A percentile compares a stretch with the other conserved stretches of the same genome.
Evolutionary conservation across 2,113 vertebrate species (phyloP).

Genomic region (Thalassoma bifasciatum): DNA sequence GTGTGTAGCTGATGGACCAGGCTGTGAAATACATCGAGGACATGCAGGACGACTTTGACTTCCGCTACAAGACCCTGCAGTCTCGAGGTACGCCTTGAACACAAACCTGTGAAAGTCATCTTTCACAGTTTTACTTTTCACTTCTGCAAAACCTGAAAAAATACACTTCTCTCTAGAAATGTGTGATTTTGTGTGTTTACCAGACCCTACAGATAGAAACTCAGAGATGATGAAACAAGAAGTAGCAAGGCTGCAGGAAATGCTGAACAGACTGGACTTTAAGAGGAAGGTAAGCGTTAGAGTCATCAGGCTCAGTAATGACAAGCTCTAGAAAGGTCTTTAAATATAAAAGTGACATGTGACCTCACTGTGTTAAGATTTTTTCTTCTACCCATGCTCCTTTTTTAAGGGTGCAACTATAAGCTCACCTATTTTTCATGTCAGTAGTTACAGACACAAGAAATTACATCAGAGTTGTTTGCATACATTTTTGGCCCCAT

Average conservation of each 20-base stretch:
- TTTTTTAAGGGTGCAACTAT: too few species aligned
- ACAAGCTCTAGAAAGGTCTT: not conserved
- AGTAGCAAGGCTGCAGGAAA: conserved; percentile 91
- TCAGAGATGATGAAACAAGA: conserved; percentile 89
- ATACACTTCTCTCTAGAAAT: not conserved
- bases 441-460: too few species aligned
- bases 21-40: conserved; percentile 96
- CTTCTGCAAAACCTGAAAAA: not conserved
- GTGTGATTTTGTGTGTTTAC: conserved; percentile 23
- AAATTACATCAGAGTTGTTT: too few species aligned
- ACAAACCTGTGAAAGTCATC: not conserved
- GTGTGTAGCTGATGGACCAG: conserved; percentile 91
- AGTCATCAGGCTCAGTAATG: not conserved
- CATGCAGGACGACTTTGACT: conserved; percentile 98
- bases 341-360: not conserved
- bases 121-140: not conserved
- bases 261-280: conserved; percentile 95
- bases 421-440: too few species aligned
- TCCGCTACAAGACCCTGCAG: conserved; percentile 96
- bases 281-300: conserved; percentile 89
- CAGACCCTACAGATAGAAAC: conserved; percentile 91
- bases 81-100: conserved; percentile 86
- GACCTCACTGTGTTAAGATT: too few species aligned
- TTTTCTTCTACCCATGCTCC: too few species aligned
- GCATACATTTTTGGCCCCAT: too few species aligned